These are phyloP conservation scores for Cyprinella venusta DNA, from an alignment of 2,797 vertebrate genomes.

Conservation along the genomic window DNA sequence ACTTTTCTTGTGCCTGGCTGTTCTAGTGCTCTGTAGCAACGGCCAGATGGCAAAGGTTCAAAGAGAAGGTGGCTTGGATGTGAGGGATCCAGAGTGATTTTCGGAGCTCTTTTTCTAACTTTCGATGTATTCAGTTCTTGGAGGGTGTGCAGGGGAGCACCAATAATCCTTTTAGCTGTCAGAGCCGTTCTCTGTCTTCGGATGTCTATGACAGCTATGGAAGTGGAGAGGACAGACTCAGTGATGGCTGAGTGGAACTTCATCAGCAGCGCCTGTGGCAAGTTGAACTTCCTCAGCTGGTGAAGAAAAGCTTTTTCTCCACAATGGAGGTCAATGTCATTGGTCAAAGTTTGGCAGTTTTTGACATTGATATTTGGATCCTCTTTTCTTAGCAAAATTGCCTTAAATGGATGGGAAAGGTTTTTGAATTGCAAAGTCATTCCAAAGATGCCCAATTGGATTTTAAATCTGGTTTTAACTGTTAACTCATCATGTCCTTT, in stretches of 20 bases:
- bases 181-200: neutral
- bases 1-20: neutral
- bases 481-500: too few relatives aligned
- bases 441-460: neutral
- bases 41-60: neutral
- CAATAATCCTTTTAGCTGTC: neutral
- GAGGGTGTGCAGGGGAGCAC: neutral
- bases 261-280: neutral
- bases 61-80: neutral
- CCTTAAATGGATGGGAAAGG: neutral
- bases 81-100: neutral
- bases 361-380: neutral
- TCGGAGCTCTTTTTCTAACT: neutral
- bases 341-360: neutral
- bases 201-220: neutral
- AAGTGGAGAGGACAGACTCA: neutral
- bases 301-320: neutral
- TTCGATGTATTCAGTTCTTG: neutral
- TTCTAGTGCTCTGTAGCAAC: neutral
- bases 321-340: neutral
- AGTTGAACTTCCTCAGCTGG: neutral
- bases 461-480: too few relatives aligned
- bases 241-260: neutral
- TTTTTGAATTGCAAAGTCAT: neutral
- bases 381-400: neutral